Evolutionary conservation across 1,140 invertebrate genomes (phyloP).

Genomic region (Orchesella cincta): DNA sequence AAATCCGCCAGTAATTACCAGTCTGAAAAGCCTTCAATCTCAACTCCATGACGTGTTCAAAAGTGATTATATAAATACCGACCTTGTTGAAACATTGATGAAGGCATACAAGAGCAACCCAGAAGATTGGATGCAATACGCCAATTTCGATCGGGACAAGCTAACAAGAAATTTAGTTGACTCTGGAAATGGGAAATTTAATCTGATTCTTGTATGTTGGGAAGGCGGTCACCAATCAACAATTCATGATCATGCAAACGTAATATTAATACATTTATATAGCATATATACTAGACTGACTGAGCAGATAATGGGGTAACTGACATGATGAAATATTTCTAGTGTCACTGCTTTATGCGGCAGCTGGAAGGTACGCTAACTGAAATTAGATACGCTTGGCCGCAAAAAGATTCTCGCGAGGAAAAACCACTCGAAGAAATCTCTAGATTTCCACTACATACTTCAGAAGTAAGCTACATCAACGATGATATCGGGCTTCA

Average conservation of each 20-base stretch:
- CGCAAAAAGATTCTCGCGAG: slow-evolving; percentile 58
- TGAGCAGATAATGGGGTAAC: background rate
- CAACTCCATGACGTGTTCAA: slow-evolving; percentile 72
- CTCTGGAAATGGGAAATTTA: slow-evolving; percentile 93
- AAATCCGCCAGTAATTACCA: too few species aligned
- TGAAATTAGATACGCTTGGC: slow-evolving; percentile 74
- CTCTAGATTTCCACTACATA: slow-evolving; percentile 64
- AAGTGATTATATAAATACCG: slow-evolving; percentile 77
- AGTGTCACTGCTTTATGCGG: slow-evolving; percentile 95
- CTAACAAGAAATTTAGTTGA: slow-evolving; percentile 91
- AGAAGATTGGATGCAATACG: slow-evolving; percentile 88
- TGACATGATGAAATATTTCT: background rate
- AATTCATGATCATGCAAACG: slow-evolving; percentile 95
- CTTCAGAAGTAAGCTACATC: slow-evolving; percentile 88
- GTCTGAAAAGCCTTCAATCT: background rate
- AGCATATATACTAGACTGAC: background rate
- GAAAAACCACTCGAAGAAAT: slow-evolving; percentile 61
- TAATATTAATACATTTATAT: slow-evolving; percentile 58
- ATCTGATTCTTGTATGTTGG: slow-evolving; percentile 96
- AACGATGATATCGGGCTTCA: slow-evolving; percentile 68
- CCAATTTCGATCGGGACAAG: slow-evolving; percentile 90
- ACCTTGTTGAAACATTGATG: slow-evolving; percentile 83
- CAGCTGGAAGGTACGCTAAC: slow-evolving; percentile 60
- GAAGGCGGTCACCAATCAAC: slow-evolving; percentile 87
- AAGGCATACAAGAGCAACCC: slow-evolving; percentile 80